These are phyloP conservation scores for Taenioides sp. DNA, from an alignment of 2,797 vertebrate species.

Conservation along the genomic window DNA sequence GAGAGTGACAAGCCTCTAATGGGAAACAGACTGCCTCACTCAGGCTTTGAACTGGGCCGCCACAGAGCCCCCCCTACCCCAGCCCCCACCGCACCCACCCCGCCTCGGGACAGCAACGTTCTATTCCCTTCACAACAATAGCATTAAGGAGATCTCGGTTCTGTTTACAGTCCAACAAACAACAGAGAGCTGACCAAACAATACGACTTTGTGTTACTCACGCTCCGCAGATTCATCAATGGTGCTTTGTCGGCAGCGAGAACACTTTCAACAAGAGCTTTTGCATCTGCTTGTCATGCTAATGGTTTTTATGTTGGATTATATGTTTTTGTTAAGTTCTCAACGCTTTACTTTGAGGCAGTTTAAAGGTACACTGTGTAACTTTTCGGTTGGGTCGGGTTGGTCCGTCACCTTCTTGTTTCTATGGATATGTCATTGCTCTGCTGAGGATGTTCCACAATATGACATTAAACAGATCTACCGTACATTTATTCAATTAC, in stretches of 20 bases:
- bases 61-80: slow-evolving; percentile 15
- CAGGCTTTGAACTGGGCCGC: slow-evolving; percentile 75
- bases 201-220: slow-evolving; percentile 39
- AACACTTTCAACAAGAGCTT: slow-evolving; percentile 25
- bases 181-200: slow-evolving; percentile 46
- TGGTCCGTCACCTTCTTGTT: too few relatives aligned
- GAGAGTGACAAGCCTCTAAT: slow-evolving; percentile 83
- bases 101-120: slow-evolving; percentile 36
- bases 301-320: slow-evolving; percentile 30
- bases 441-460: too few relatives aligned
- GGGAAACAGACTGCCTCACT: slow-evolving; percentile 75
- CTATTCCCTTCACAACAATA: slow-evolving; percentile 51
- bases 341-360: not conserved
- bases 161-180: slow-evolving; percentile 43
- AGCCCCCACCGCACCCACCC: slow-evolving; percentile 9
- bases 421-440: too few relatives aligned
- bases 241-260: slow-evolving; percentile 45
- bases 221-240: slow-evolving; percentile 41
- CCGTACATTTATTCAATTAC: too few relatives aligned
- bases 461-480: too few relatives aligned
- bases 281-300: slow-evolving; percentile 45
- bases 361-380: too few relatives aligned
- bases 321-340: not conserved
- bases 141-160: slow-evolving; percentile 46
- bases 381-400: too few relatives aligned